These are phyloP conservation scores for Puntigrus tetrazona DNA, from an alignment of 2,113 vertebrate genomes.

Conservation along the genomic window DNA sequence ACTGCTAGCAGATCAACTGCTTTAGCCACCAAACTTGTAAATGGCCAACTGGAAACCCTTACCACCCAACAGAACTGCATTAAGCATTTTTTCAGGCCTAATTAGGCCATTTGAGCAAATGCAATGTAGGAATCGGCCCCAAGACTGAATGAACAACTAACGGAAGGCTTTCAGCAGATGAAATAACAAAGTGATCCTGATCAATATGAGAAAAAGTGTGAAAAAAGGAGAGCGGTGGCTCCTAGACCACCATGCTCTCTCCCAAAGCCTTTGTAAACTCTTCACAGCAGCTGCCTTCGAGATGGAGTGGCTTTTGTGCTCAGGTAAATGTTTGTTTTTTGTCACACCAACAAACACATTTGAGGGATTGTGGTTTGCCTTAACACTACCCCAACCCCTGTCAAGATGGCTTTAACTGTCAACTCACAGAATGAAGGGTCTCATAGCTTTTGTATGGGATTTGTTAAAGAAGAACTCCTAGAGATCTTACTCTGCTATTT, in stretches of 20 bases:
- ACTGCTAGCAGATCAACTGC: neutral
- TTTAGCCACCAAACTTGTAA: neutral
- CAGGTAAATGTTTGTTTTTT: constrained; percentile 54
- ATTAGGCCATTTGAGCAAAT: neutral
- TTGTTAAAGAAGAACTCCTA: neutral
- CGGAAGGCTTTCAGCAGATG: neutral
- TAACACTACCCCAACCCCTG: constrained; percentile 26
- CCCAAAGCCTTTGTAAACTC: constrained; percentile 40
- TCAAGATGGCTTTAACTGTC: constrained; percentile 36
- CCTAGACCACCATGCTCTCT: constrained; percentile 40
- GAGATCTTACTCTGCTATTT: constrained; percentile 7
- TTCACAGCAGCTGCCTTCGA: constrained; percentile 42
- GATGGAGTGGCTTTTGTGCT: constrained; percentile 51
- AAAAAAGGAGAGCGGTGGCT: neutral
- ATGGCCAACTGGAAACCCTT: neutral
- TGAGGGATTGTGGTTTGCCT: constrained; percentile 36
- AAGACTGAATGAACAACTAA: neutral
- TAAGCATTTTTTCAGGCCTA: neutral
- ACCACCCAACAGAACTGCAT: neutral
- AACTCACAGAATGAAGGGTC: constrained; percentile 22
- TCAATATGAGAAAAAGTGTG: neutral
- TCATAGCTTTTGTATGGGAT: constrained; percentile 2
- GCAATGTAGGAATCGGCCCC: neutral
- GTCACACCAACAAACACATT: constrained; percentile 47
- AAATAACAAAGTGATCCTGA: constrained; percentile 31